These are phyloP conservation scores for Bombus consobrinus DNA, from an alignment of 1,140 invertebrate species.

Conservation along the genomic window DNA sequence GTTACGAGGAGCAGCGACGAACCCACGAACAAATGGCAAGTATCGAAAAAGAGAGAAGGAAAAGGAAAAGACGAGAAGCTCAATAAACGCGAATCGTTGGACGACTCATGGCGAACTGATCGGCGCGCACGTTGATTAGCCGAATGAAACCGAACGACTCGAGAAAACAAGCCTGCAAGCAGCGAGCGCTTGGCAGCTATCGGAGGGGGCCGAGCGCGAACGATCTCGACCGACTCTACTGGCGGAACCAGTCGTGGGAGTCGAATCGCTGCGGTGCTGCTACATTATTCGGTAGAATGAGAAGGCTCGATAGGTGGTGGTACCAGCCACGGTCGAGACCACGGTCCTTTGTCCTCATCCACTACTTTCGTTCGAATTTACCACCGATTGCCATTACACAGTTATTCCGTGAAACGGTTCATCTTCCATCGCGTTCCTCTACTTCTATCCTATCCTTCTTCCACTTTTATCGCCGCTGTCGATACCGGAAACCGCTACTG, in stretches of 20 bases:
- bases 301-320: conserved; percentile 57
- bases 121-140: conserved; percentile 46
- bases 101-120: conserved; percentile 62
- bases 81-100: conserved; percentile 32
- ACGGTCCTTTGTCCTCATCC: conserved; percentile 42
- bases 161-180: conserved; percentile 14
- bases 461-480: not conserved
- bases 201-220: conserved; percentile 47
- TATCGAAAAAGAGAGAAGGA: not conserved
- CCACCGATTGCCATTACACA: conserved; percentile 10
- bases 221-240: conserved; percentile 55
- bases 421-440: not conserved
- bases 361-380: conserved; percentile 18
- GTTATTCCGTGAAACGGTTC: not conserved
- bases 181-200: not conserved
- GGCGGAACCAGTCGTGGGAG: conserved; percentile 65
- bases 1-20: not conserved
- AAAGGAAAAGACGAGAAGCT: not conserved
- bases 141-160: conserved; percentile 15
- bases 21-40: not conserved
- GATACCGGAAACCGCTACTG: not conserved
- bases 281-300: conserved; percentile 63
- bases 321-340: conserved; percentile 65
- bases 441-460: too few species aligned
- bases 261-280: conserved; percentile 44